Base-by-base conservation (phyloP, 2,888 invertebrate species). In the Amaurobius ferox region DNA sequence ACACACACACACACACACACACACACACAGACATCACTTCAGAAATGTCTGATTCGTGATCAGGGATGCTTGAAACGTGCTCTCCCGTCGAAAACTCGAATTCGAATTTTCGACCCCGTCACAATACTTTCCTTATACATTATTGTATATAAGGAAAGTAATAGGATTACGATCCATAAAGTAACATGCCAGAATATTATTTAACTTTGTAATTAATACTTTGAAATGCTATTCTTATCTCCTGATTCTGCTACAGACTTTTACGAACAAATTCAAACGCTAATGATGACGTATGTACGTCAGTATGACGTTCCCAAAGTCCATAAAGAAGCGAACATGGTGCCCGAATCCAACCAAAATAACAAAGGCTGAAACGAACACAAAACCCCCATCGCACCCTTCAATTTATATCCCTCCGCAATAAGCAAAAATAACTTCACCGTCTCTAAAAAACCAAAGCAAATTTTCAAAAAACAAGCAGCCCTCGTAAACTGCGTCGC, bases 401-500 rank as follows among this genome's bases (percentile, higher is more conserved):
- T 23, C 19, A 55, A 23, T 70, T 70, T n/a, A 19, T 68, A 61
- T 79, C 40, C 44, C 26, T 16, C 67, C 35, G 55, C 55, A 68
- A 78, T 78, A 68, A 68, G 35, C 73, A 29, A 80, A 80, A 80
- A 80, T 80, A 80, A 73, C 73, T 78, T 74, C 55, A 44, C 30
- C 70, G 23, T 29, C 28, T 32, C n/a, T 44, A 28, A 30, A 55
- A 55, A 55, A 55, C 7, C 55, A 6, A 55, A 55, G 16, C 55
- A 55, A 23, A 55, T 55, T 23, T 55, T 23, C 6, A 78, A 78
- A 39, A 68, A 39, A 70, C 32, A 48, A 29, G 23, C 48, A 73
- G 16, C 28, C n/a, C 26, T 55, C 55, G 73, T 39, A 61, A 73
- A 48, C 6, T 55, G 74, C 68, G 74, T 40, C 61, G 30, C 35